Evolutionary conservation across 1,140 invertebrate species (phyloP), one percentile per base, ranked within the genome.

Genomic region (Nephotettix cincticeps): DNA sequence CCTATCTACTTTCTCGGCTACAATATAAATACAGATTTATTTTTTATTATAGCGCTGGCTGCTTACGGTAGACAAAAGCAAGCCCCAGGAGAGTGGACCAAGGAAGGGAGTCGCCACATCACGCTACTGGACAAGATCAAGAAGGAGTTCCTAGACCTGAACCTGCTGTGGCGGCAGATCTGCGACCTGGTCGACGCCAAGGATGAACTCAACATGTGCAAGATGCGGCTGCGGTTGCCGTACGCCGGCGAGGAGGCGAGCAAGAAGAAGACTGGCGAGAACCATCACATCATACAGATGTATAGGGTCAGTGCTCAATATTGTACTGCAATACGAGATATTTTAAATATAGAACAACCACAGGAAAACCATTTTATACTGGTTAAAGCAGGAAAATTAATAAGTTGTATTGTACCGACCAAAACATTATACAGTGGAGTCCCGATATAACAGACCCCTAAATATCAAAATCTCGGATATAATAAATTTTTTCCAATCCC

Each of bases 131-230:
- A 90, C 25, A 78, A 77, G 0, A 71, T 89, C 70, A 91, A 91
- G 75, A 88, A 87, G 76, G 87, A 92, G 79, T 92, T 89, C 75
- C 90, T 87, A 78, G 85, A 80, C 75, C 76, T 89, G 40, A 77
- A 89, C 29, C 80, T 83, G 23, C 74, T 87, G n/a, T 91, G 89
- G 89, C 82, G 85, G 47, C 80, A 82, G 64, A 75, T 88, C 1
- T 83, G 81, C 76, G 86, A 89, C 74, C 81, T 86, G 76, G 83
- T 90, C 2, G 69, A 67, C 63, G 72, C 72, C 27, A 63, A 56
- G 51, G 92, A 93, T 81, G 92, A 94, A 81, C 76, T 93, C 28
- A 85, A 86, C 72, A 92, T 93, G 87, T 90, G 90, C 25, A 91
- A 89, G 72, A 85, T 87, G 45, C 79, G 90, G 43, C 80, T 93